phyloP scores from a whole-genome alignment of 2,113 vertebrate species.

The Sarotherodon lohbergeri region DNA sequence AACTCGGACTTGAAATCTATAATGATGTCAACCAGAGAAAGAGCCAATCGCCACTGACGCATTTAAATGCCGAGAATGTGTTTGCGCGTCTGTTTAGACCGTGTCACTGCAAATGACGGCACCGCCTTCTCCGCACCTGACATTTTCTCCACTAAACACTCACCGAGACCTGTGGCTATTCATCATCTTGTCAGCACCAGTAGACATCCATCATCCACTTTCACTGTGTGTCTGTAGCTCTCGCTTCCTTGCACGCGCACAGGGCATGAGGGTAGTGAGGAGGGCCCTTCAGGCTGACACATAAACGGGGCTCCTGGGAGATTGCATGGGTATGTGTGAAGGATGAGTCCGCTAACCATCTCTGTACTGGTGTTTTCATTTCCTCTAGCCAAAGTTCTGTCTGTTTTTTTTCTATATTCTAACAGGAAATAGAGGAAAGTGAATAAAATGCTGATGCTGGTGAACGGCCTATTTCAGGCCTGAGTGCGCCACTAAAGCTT shows the following conservation, averaged over 20 bases:
- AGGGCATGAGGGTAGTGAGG: neutral
- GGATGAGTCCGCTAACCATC: slow-evolving; percentile 19
- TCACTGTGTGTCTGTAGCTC: neutral
- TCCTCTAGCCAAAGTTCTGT: neutral
- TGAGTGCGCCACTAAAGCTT: neutral
- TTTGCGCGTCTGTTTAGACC: neutral
- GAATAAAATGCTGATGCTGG: slow-evolving; percentile 13
- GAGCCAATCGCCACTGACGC: neutral
- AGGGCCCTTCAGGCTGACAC: slow-evolving; percentile 11
- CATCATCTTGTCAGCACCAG: slow-evolving; percentile 50
- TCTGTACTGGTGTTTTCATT: slow-evolving; percentile 26
- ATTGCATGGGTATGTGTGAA: slow-evolving; percentile 20
- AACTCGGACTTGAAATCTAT: neutral
- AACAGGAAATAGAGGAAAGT: neutral
- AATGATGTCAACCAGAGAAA: slow-evolving; percentile 18
- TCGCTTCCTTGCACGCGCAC: neutral
- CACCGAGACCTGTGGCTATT: slow-evolving; percentile 30
- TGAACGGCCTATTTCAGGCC: slow-evolving; percentile 5
- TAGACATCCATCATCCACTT: slow-evolving; percentile 33
- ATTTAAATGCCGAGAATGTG: neutral
- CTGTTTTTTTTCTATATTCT: neutral
- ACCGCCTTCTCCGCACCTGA: slow-evolving; percentile 19
- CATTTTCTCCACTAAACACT: slow-evolving; percentile 27
- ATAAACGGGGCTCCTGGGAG: neutral
- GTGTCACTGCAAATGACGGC: slow-evolving; percentile 17